phyloP scores from a whole-genome alignment of 1,140 invertebrate genomes.

The Probaryconus sp. region DNA sequence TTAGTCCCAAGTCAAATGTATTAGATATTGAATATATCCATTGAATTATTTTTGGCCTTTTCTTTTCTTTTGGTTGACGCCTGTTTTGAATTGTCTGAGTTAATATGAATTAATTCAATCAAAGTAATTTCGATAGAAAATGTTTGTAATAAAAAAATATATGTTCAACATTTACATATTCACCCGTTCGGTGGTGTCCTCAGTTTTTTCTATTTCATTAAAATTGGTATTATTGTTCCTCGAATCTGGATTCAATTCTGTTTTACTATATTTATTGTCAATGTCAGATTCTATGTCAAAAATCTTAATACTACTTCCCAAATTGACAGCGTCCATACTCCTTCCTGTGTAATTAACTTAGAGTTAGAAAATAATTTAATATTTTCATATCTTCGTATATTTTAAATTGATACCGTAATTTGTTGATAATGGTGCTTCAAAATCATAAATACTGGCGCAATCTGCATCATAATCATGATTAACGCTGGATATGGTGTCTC shows the following conservation, averaged over 20 bases:
- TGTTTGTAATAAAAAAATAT: constrained; percentile 2
- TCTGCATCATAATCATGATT: constrained; percentile 70
- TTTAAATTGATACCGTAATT: constrained; percentile 12
- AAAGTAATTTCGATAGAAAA: neutral
- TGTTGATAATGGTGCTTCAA: constrained; percentile 56
- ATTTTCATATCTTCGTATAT: neutral
- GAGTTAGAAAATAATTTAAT: too few relatives aligned
- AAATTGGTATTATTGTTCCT: neutral
- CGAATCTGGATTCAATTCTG: neutral
- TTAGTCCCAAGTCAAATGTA: constrained; percentile 79
- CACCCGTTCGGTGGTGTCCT: constrained; percentile 17
- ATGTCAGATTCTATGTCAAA: constrained; percentile 59
- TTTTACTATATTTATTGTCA: neutral
- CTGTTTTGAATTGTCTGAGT: constrained; percentile 7
- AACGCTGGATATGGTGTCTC: constrained; percentile 53
- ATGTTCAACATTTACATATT: constrained; percentile 33
- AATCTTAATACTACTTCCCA: constrained; percentile 66
- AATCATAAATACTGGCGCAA: constrained; percentile 67
- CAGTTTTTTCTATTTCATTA: constrained; percentile 3
- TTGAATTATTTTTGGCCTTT: constrained; percentile 6
- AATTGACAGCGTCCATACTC: constrained; percentile 59
- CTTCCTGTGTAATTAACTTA: constrained; percentile 44
- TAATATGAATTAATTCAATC: neutral
- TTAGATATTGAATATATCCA: constrained; percentile 53
- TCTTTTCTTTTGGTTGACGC: neutral